These are phyloP conservation scores for Centropyge bicolor DNA, from an alignment of 2,797 vertebrate genomes.

Conservation along the genomic window DNA sequence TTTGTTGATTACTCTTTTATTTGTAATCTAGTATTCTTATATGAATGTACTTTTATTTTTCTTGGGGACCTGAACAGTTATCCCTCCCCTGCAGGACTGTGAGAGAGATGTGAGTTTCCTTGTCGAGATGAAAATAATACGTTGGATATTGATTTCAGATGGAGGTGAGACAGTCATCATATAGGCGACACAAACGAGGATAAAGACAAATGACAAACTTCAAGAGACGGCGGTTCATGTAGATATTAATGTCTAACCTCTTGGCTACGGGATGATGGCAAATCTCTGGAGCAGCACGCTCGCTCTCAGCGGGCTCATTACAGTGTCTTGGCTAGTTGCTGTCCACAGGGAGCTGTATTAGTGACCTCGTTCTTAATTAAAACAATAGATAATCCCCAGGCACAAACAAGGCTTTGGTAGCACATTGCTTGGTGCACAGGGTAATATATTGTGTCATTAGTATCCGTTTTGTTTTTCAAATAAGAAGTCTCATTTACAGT, in stretches of 20 bases:
- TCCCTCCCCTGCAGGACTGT: background rate
- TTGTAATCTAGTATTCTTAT: background rate
- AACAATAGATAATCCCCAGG: conserved; percentile 69
- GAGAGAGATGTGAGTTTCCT: background rate
- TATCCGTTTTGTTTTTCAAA: conserved; percentile 70
- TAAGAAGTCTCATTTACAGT: conserved; percentile 42
- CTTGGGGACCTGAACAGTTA: background rate
- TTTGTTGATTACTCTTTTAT: no score
- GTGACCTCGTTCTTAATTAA: conserved; percentile 70
- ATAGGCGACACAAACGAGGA: background rate
- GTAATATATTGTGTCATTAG: conserved; percentile 73
- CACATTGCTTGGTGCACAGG: conserved; percentile 56
- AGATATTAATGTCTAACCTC: background rate
- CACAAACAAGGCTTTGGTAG: conserved; percentile 59
- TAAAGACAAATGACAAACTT: background rate
- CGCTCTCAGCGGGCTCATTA: conserved; percentile 36
- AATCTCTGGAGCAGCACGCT: conserved; percentile 9
- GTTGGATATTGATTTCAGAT: background rate
- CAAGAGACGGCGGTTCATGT: background rate
- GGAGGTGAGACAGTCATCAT: background rate
- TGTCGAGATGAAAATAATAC: background rate
- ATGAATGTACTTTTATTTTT: no score
- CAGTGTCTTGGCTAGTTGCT: conserved; percentile 38
- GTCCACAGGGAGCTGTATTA: conserved; percentile 49
- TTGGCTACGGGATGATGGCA: conserved; percentile 4